A percentile compares a stretch with the other conserved stretches of the same genome.
These are phyloP conservation scores for Oreochromis tanganicae DNA, from an alignment of 2,113 vertebrate genomes.

Conservation along the genomic window DNA sequence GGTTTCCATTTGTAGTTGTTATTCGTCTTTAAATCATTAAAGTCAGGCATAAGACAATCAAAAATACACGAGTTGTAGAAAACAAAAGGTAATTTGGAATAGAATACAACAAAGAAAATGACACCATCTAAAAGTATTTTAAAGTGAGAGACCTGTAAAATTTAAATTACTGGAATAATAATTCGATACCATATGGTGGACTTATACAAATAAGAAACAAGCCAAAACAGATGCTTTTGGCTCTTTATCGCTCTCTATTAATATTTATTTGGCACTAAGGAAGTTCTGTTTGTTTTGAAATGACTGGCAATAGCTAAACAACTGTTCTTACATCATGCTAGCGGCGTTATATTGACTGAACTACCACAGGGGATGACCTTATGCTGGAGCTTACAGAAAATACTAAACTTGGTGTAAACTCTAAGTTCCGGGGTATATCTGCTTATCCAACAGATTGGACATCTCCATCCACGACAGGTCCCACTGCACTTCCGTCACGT, in stretches of 20 bases:
- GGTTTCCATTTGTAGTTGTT: background rate
- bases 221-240: background rate
- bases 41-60: background rate
- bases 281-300: background rate
- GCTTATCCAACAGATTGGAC: conserved; percentile 55
- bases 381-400: background rate
- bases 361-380: background rate
- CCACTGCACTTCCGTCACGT: conserved; percentile 72
- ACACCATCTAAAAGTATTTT: background rate
- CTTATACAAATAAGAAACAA: background rate
- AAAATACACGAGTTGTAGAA: background rate
- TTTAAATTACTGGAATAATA: background rate
- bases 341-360: accelerated
- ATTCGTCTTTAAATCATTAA: background rate
- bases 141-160: background rate
- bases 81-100: background rate
- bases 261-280: background rate
- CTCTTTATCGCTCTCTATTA: background rate
- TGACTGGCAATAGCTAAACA: background rate
- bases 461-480: conserved; percentile 75
- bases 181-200: accelerated
- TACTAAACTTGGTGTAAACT: background rate
- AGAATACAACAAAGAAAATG: background rate
- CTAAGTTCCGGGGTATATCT: background rate
- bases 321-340: background rate